Evolutionary conservation across 92 coral and sea anemone genomes (phyloP), one percentile per base, ranked within the genome.

Genomic region (Chrysogorgia sp.): DNA sequence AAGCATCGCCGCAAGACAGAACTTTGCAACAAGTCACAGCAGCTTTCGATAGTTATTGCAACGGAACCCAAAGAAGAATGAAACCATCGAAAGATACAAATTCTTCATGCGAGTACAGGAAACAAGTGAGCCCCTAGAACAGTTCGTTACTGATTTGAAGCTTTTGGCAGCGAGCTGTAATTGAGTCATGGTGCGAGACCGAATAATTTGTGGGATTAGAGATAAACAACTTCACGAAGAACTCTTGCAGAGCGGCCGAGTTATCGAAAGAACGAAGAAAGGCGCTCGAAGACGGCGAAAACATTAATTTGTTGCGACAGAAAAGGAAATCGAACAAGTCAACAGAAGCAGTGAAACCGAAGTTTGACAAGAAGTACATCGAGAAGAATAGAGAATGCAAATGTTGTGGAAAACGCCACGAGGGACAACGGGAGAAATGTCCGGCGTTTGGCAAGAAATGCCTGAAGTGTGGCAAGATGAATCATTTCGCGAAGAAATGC

Each of bases 151-250:
- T 0, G 88, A 71, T 45, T 67, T 85, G 25, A 85, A 85, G 58
- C 40, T 78, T 28, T 30, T 84, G 17, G 88, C 75, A 1, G 30
- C 48, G 60, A 84, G 80, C 15, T 79, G 84, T 15, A 79, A 79
- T 79, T 84, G 81, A 79, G 7, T 84, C 88, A 40, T 79, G 0
- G 71, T 79, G 32, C 61, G 49, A 61, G 88, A 79, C 58, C 41
- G 76, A 56, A 85, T 79, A 43, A 75, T 71, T 33, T 62, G 88
- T 85, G 80, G 69, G 22, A 84, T 78, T 52, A 75, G 68, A 48
- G 81, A 78, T 67, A 67, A 75, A 34, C 74, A 62, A 40, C 72
- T 84, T 17, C 14, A 76, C 14, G 70, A 84, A 41, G 67, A 78
- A 13, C 56, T 84, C 67, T 30, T 61, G 67, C 12, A 61, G 67